These are phyloP conservation scores for Cricetomys ansorgei DNA, from an alignment of 2,113 vertebrate species.

Conservation along the genomic window DNA sequence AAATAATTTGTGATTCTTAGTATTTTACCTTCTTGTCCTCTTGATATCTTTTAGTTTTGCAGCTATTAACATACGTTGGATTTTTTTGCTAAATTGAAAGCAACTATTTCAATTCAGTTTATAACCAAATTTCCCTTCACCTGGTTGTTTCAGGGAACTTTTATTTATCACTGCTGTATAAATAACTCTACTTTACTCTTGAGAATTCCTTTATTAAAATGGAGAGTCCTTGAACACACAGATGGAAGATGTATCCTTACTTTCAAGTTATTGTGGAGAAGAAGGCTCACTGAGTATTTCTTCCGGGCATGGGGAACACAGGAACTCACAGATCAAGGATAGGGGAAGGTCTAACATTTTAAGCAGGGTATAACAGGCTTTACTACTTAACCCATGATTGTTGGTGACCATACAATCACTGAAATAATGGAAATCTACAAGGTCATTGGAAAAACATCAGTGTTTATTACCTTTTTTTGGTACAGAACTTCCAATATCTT, in stretches of 20 bases:
- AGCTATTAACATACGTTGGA: neutral
- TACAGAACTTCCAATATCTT: neutral
- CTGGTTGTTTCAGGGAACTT: neutral
- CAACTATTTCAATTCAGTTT: neutral
- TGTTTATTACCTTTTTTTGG: neutral
- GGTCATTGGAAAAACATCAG: neutral
- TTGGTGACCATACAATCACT: rapidly evolving
- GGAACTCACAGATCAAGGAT: rapidly evolving
- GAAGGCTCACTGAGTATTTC: rapidly evolving
- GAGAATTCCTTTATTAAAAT: neutral
- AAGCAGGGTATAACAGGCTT: rapidly evolving
- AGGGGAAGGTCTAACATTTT: rapidly evolving
- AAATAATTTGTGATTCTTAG: neutral
- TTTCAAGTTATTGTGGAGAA: neutral
- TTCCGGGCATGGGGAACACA: neutral
- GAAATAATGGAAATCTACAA: rapidly evolving
- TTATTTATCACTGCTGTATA: neutral
- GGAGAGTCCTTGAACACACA: neutral
- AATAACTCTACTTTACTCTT: neutral
- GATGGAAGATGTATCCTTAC: neutral
- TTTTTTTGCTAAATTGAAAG: neutral
- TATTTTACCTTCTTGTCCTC: neutral
- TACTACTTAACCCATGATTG: neutral
- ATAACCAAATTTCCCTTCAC: neutral
- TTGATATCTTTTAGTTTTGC: neutral